Conservation (phyloP, 2,797 vertebrate genomes). For the Acanthis flammea region DNA sequence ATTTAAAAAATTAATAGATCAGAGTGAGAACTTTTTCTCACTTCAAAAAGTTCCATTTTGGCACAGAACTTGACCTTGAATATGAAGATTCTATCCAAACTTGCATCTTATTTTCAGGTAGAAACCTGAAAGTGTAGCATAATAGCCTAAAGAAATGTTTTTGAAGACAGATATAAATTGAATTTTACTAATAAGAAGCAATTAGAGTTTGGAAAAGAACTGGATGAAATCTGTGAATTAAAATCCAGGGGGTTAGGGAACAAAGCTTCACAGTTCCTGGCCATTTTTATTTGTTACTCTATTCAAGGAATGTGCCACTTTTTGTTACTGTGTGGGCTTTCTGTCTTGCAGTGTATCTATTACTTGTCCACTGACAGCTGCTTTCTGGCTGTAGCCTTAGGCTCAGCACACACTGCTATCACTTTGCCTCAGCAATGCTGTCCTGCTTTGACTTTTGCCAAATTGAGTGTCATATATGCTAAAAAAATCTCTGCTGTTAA, state of each 20-base stretch:
- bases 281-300: not conserved
- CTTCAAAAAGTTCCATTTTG: not conserved
- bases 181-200: not conserved
- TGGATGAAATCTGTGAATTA: not conserved
- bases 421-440: not conserved
- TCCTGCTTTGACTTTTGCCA: conserved; percentile 37
- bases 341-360: not conserved
- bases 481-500: not conserved
- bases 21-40: not conserved
- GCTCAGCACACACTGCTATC: not conserved
- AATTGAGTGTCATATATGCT: conserved; percentile 11
- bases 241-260: not conserved
- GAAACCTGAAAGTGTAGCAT: not conserved
- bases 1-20: not conserved
- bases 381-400: conserved; percentile 34
- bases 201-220: not conserved
- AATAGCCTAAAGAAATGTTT: not conserved
- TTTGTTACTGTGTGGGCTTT: not conserved
- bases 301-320: not conserved
- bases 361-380: conserved; percentile 16
- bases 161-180: not conserved
- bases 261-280: not conserved
- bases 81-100: not conserved
- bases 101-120: not conserved
- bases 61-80: not conserved